Conservation (phyloP, 2,888 invertebrate genomes). For the Baronia brevicornis region DNA sequence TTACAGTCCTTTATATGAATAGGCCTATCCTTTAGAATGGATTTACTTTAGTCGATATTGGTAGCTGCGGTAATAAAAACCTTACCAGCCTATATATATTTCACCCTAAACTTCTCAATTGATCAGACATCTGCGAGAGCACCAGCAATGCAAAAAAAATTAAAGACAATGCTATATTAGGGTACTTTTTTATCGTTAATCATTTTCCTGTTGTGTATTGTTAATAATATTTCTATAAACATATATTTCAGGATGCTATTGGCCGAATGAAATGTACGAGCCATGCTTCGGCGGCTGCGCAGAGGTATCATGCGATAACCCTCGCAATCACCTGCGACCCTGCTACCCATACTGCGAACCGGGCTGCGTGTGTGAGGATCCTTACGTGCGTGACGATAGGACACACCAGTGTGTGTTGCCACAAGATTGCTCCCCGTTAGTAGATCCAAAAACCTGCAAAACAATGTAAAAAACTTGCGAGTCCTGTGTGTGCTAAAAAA, state of each 20-base stretch:
- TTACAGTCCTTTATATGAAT: too few species aligned
- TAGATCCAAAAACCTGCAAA: slow-evolving; percentile 18
- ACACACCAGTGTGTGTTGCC: slow-evolving; percentile 65
- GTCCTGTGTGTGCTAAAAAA: too few species aligned
- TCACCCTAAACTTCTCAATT: too few species aligned
- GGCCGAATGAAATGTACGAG: slow-evolving; percentile 63
- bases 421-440: slow-evolving; percentile 64
- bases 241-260: slow-evolving; percentile 50
- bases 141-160: too few species aligned
- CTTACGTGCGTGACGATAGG: slow-evolving; percentile 62
- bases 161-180: slow-evolving; percentile 17
- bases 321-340: slow-evolving; percentile 60
- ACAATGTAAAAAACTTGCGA: too few species aligned
- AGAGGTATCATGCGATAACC: slow-evolving; percentile 66
- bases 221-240: neutral
- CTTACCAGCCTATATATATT: too few species aligned
- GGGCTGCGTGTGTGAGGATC: slow-evolving; percentile 63
- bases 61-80: too few species aligned
- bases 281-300: slow-evolving; percentile 67
- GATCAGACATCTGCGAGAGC: too few species aligned
- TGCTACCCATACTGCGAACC: slow-evolving; percentile 71
- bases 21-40: too few species aligned
- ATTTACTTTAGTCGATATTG: too few species aligned
- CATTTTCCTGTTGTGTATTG: slow-evolving; percentile 11
- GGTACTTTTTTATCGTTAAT: slow-evolving; percentile 15